A percentile compares a stretch with the other conserved stretches of the same genome.
Conservation (phyloP, 2,888 invertebrate genomes). For the Melipona bicolor region DNA sequence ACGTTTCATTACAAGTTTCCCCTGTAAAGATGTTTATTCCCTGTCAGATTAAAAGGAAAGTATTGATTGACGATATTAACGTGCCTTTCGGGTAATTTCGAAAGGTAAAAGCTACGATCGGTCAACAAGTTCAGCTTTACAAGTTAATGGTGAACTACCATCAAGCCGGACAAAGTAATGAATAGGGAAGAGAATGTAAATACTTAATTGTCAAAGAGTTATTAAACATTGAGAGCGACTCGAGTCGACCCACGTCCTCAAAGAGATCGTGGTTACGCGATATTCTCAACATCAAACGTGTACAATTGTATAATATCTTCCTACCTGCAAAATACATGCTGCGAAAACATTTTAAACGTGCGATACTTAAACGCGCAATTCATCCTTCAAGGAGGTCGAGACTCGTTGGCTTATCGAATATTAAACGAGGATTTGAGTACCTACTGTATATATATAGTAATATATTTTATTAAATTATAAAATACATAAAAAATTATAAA, state of each 20-base stretch:
- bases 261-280: not conserved
- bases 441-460: too few species aligned
- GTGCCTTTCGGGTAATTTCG: not conserved
- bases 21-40: too few species aligned
- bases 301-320: too few species aligned
- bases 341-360: too few species aligned
- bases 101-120: not conserved
- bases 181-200: not conserved
- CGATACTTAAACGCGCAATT: too few species aligned
- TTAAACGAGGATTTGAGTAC: constrained; percentile 14
- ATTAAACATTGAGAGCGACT: not conserved
- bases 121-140: not conserved
- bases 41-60: not conserved
- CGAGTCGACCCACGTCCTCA: not conserved
- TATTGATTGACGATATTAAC: not conserved
- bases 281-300: not conserved
- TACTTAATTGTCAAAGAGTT: not conserved
- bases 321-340: too few species aligned
- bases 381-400: not conserved
- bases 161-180: not conserved
- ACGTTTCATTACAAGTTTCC: too few species aligned
- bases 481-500: too few species aligned
- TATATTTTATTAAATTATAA: too few species aligned
- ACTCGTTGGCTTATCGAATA: not conserved
- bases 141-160: not conserved